Evolutionary conservation across 1,140 invertebrate species (phyloP).

Genomic region (Uloborus diversus): DNA sequence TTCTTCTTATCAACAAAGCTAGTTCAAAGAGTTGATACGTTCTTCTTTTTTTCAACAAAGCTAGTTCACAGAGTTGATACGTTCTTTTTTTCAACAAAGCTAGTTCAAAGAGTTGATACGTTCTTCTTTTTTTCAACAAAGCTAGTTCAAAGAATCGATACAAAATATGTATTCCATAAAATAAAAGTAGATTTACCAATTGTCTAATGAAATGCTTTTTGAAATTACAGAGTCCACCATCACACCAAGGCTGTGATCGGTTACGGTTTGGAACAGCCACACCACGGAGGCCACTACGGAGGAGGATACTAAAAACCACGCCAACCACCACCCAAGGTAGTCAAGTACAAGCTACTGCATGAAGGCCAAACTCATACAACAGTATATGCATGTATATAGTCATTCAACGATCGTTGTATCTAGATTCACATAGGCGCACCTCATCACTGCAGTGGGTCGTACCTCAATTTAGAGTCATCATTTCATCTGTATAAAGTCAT

Average conservation of each 20-base stretch:
- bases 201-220: too few species aligned
- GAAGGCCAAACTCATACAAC: slow-evolving; percentile 35
- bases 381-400: neutral
- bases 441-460: slow-evolving; percentile 18
- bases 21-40: too few species aligned
- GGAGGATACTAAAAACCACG: neutral
- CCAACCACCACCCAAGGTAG: neutral
- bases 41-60: too few species aligned
- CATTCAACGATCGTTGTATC: slow-evolving; percentile 18
- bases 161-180: too few species aligned
- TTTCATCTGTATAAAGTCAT: slow-evolving; percentile 46
- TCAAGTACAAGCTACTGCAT: slow-evolving; percentile 31
- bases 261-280: slow-evolving; percentile 43
- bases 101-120: too few species aligned
- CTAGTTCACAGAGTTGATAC: too few species aligned
- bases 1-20: too few species aligned
- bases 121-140: too few species aligned
- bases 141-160: too few species aligned
- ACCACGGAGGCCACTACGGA: neutral
- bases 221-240: slow-evolving; percentile 50
- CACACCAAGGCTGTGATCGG: slow-evolving; percentile 54
- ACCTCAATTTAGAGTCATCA: neutral
- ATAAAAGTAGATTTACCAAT: too few species aligned
- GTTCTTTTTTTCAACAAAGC: too few species aligned
- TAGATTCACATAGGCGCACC: neutral